Conservation (phyloP, 2,888 invertebrate genomes). For the Acleris laterana region DNA sequence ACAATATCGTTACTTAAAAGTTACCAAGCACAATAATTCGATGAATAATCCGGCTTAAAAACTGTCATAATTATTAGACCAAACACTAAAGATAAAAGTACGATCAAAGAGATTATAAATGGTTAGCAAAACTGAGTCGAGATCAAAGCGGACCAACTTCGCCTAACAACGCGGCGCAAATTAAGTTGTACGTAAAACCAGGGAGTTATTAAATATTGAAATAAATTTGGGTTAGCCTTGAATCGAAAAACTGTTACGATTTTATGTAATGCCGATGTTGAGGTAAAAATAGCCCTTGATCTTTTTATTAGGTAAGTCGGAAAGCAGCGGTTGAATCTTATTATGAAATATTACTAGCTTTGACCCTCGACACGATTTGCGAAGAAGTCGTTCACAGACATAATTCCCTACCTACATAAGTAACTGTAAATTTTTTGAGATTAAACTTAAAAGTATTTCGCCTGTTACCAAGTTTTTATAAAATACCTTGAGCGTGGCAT, state of each 20-base stretch:
- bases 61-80: constrained; percentile 28
- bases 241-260: constrained; percentile 10
- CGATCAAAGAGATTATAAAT: constrained; percentile 35
- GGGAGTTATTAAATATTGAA: constrained; percentile 32
- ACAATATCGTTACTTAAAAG: background rate
- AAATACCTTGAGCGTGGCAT: no score
- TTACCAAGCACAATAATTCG: background rate
- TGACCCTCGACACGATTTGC: no score
- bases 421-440: no score
- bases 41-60: constrained; percentile 15
- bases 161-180: constrained; percentile 30
- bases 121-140: constrained; percentile 31
- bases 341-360: no score
- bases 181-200: constrained; percentile 36
- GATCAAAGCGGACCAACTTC: constrained; percentile 33
- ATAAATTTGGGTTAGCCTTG: constrained; percentile 11
- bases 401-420: no score
- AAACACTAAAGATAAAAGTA: constrained; percentile 35
- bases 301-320: background rate
- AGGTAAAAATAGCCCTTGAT: background rate
- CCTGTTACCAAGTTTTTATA: no score
- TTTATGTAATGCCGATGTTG: background rate
- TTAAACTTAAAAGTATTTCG: no score
- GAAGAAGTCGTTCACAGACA: no score
- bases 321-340: no score